Evolutionary conservation across 1,140 invertebrate species (phyloP).

Genomic region (Lycorma delicatula): DNA sequence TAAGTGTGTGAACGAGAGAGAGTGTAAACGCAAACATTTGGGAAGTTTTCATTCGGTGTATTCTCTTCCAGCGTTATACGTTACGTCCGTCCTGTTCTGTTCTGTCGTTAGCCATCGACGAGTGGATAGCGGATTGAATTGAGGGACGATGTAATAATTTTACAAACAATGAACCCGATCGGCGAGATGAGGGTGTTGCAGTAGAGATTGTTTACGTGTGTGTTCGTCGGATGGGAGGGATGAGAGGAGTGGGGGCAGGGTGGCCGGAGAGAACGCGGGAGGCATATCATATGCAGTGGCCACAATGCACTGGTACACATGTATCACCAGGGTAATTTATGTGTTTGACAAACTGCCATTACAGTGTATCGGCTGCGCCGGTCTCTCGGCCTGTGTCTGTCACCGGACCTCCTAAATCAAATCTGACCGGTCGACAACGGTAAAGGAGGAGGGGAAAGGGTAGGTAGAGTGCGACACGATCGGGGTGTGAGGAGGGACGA

Average conservation of each 20-base stretch:
- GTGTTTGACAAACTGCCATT: slow-evolving; percentile 13
- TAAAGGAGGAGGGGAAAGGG: too few species aligned
- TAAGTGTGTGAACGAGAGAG: too few species aligned
- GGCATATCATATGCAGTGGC: not conserved
- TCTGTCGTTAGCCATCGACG: too few species aligned
- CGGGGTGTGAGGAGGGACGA: too few species aligned
- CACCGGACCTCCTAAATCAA: slow-evolving; percentile 5
- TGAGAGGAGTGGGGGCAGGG: not conserved
- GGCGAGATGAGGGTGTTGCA: not conserved
- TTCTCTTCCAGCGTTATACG: too few species aligned
- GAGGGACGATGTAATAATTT: slow-evolving; percentile 2
- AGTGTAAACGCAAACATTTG: too few species aligned
- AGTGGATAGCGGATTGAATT: not conserved
- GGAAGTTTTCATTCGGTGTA: too few species aligned
- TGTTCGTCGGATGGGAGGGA: not conserved
- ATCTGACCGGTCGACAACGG: too few species aligned
- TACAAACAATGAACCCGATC: slow-evolving; percentile 12
- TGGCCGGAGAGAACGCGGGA: not conserved
- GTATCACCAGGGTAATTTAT: slow-evolving; percentile 10
- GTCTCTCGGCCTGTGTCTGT: slow-evolving; percentile 3
- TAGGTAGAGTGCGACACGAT: too few species aligned
- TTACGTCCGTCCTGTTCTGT: too few species aligned
- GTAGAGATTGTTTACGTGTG: not conserved
- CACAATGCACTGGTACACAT: slow-evolving; percentile 4
- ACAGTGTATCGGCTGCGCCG: not conserved